Conservation (phyloP, 2,113 vertebrate species). For the Leptobrachium leishanense region DNA sequence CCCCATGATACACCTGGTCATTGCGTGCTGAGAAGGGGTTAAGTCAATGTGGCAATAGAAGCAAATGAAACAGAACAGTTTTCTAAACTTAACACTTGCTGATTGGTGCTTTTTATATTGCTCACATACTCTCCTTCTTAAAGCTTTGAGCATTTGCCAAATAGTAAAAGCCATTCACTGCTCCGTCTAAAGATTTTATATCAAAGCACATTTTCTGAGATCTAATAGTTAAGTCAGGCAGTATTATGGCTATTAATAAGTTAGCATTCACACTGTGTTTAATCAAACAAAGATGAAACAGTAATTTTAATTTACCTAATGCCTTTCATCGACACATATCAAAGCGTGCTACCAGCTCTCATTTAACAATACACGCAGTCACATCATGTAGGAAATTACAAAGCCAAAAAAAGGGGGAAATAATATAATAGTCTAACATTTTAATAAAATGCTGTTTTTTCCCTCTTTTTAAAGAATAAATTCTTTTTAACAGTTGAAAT, state of each 20-base stretch:
- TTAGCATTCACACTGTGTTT: conserved; percentile 26
- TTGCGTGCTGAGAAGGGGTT: too few relatives aligned
- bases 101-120: conserved; percentile 2
- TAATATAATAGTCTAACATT: neutral
- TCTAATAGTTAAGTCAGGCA: conserved; percentile 12
- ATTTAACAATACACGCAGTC: neutral
- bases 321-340: conserved; percentile 19
- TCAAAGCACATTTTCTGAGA: conserved; percentile 15
- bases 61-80: neutral
- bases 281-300: conserved; percentile 18
- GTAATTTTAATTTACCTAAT: neutral
- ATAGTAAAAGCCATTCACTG: conserved; percentile 31
- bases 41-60: too few relatives aligned
- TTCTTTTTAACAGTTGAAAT: too few relatives aligned
- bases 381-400: neutral
- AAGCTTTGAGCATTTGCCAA: conserved; percentile 17
- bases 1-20: too few relatives aligned
- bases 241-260: conserved; percentile 25
- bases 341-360: conserved; percentile 2
- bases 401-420: neutral
- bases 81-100: neutral
- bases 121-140: neutral
- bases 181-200: conserved; percentile 11
- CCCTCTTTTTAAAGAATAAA: too few relatives aligned
- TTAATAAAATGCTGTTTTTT: too few relatives aligned